Evolutionary conservation across 2,797 vertebrate species (phyloP).

Genomic region (Sebastes steindachneri): DNA sequence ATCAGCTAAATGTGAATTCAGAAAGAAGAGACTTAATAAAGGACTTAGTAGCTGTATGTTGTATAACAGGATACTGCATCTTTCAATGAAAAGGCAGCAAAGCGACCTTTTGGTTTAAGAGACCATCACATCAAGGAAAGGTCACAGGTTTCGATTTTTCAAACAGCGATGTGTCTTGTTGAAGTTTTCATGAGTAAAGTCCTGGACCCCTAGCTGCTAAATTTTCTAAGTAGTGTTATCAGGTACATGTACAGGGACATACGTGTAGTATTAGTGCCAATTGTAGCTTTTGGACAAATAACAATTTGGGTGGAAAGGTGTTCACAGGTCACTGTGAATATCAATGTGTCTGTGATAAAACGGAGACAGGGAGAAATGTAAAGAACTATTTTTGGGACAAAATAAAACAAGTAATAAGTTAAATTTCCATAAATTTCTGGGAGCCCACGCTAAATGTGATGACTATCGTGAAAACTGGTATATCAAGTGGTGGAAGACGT

Average conservation of each 20-base stretch:
- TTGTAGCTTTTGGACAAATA: neutral
- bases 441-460: neutral
- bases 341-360: neutral
- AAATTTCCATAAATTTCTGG: neutral
- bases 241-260: neutral
- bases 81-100: conserved; percentile 8
- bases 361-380: neutral
- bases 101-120: conserved; percentile 17
- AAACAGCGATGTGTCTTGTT: neutral
- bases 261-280: neutral
- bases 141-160: conserved; percentile 27
- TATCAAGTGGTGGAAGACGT: neutral
- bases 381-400: neutral
- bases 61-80: neutral
- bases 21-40: neutral
- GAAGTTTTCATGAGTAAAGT: neutral
- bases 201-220: neutral
- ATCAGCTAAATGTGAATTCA: neutral
- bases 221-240: neutral
- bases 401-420: neutral
- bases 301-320: neutral
- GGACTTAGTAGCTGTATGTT: neutral
- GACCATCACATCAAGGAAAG: neutral
- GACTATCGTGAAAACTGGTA: neutral
- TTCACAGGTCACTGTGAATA: neutral